These are phyloP conservation scores for Mallotus villosus DNA, from an alignment of 2,797 vertebrate species.

Conservation along the genomic window DNA sequence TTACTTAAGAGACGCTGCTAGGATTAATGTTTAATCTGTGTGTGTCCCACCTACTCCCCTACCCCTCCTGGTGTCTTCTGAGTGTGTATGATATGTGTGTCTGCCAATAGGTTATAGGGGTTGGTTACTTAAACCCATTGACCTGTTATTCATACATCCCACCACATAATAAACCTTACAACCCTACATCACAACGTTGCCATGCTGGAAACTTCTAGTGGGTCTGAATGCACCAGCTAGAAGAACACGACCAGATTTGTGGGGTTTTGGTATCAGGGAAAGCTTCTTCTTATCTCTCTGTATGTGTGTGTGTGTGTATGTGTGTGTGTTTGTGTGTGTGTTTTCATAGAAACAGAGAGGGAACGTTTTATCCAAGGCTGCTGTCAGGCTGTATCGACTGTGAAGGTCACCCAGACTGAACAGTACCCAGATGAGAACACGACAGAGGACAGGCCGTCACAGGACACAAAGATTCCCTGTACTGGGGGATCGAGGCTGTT, in stretches of 20 bases:
- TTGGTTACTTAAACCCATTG: too few species aligned
- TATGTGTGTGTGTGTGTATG: background rate
- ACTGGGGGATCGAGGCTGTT: too few species aligned
- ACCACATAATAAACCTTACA: too few species aligned
- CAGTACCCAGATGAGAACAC: background rate
- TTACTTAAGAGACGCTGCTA: constrained; percentile 3
- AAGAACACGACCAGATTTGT: too few species aligned
- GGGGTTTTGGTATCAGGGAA: too few species aligned
- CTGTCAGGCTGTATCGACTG: constrained; percentile 2
- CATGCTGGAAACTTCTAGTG: background rate
- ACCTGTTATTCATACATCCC: too few species aligned
- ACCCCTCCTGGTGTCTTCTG: too few species aligned
- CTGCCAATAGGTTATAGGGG: background rate
- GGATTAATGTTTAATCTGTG: constrained; percentile 60
- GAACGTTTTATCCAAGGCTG: background rate
- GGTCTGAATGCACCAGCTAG: background rate
- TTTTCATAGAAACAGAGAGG: background rate
- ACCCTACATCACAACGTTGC: too few species aligned
- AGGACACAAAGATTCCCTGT: background rate
- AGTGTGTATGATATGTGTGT: background rate
- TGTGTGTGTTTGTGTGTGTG: constrained; percentile 10
- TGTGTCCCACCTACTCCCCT: constrained; percentile 4
- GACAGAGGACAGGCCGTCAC: background rate
- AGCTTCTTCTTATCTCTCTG: too few species aligned
- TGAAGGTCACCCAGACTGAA: constrained; percentile 7